Base-by-base conservation (phyloP, 2,888 invertebrate genomes). In the Suillia variegata region DNA sequence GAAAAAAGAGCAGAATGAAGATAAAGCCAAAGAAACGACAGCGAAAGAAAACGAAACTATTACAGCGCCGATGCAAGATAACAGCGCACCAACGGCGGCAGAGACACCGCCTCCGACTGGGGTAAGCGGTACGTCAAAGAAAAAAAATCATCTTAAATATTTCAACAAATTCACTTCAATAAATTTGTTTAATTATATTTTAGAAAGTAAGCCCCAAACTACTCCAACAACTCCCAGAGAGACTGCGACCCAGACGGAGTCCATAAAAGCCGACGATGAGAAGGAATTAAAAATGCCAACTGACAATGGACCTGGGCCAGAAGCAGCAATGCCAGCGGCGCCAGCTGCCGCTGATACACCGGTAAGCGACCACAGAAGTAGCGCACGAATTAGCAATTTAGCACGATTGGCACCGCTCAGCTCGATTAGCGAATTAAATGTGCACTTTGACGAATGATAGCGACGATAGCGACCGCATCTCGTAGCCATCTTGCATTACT, bases 371-470 rank as follows among this genome's bases (percentile, higher is more conserved):
- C 47, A 59, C 22, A 62, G 75, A 34, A 69, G 71, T 62, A 50
- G 20, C 33, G 34, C 58, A 53, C 63, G 50, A 59, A 64, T 6
- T 17, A 5, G 45, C 18, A 45, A 65, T 63, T 66, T 62, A 62
- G 56, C 56, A 63, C 67, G 79, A 73, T 79, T 83, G 78, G 85
- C 85, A 68, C 85, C 85, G 57, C 76, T 84, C 62, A 83, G 83
- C 73, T 83, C 84, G 65, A 84, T 85, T 73, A 86, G 85, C 71
- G 85, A 85, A 80, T 83, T 83, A 62, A 82, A 67, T 63, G 69
- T 69, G 74, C 67, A 38, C 38, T 38, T 31, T n/a, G n/a, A 68
- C 66, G 75, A 72, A 54, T 42, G 42, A 42, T 8, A 8, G 33
- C 13, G 13, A 33, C 13, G 33, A 8, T 13, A 33, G 13, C 8